Base-by-base conservation (phyloP, 2,888 invertebrate species). In the Cryptocephalus moraei region DNA sequence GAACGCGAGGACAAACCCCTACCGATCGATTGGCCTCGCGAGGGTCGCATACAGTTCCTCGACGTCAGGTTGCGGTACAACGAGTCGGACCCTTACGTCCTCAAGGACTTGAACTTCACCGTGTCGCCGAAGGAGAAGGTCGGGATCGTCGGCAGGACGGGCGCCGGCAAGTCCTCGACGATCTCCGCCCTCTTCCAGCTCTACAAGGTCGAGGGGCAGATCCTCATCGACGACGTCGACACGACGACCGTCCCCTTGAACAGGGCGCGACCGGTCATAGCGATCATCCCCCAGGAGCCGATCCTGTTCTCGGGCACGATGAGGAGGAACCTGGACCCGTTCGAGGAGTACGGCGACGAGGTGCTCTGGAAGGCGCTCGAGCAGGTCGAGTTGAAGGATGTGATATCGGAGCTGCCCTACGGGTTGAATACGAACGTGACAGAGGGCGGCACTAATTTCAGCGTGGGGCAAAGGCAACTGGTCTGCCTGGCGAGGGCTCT, bases 201-300 rank as follows among this genome's bases (percentile, higher is more conserved):
- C 51, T 84, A 87, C 8, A 84, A 82, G 52, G 74, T 85, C 39
- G 81, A 83, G 46, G 95, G 95, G 0, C 73, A 77, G 22, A 83
- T 96, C 38, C 65, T 79, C 45, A 89, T 96, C 56, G 96, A 96
- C 68, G 82, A 77, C 0, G 74, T 86, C 2, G 81, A 87, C 61
- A 85, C 83, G 0, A 76, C 76, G 0, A 67, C 73, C 4, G 67
- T 95, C 51, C 89, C 90, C 0, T 72, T 90, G 32, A 83, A 84
- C 60, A 78, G 86, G 64, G 75, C 90, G 10, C 78, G 90, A 46
- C 80, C 83, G 32, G 82, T 80, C 64, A 78, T 91, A 52, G 86
- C 89, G 9, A 90, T 91, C 61, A 90, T 91, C 45, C 90, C 90
- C 0, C 90, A 91, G 67, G 90, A 90, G 62, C 90, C 91, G 0